phyloP scores from a whole-genome alignment of 2,888 invertebrate species.

The Agonopterix alstromeriana region DNA sequence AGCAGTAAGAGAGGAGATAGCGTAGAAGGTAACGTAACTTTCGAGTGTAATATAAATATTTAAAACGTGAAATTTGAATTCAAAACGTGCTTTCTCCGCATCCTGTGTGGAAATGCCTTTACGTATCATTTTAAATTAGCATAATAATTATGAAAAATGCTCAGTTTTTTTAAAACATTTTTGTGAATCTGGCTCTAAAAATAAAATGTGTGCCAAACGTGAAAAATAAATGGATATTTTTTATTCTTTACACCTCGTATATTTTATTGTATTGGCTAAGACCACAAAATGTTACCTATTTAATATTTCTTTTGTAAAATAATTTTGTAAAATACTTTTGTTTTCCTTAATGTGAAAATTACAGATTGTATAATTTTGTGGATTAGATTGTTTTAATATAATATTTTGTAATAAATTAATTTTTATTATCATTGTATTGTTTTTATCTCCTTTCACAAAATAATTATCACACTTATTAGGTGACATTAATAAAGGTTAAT shows the following conservation, averaged over 20 bases:
- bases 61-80: background rate
- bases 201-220: constrained; percentile 56
- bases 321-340: constrained; percentile 29
- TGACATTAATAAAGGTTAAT: too few species aligned
- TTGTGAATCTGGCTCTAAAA: constrained; percentile 30
- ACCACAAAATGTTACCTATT: constrained; percentile 54
- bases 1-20: too few species aligned
- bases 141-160: constrained; percentile 39
- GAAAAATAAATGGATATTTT: background rate
- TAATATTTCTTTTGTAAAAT: constrained; percentile 44
- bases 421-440: constrained; percentile 19
- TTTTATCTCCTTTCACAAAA: too few species aligned
- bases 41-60: too few species aligned
- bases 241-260: constrained; percentile 2
- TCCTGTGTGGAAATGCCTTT: background rate
- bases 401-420: constrained; percentile 59
- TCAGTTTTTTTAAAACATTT: constrained; percentile 32
- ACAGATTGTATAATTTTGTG: constrained; percentile 38
- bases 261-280: constrained; percentile 50
- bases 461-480: too few species aligned
- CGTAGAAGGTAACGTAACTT: too few species aligned
- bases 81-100: background rate
- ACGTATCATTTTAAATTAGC: constrained; percentile 12
- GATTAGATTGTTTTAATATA: constrained; percentile 40
- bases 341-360: constrained; percentile 37